phyloP scores from a whole-genome alignment of 2,797 vertebrate species.

The Siniperca undulata region DNA sequence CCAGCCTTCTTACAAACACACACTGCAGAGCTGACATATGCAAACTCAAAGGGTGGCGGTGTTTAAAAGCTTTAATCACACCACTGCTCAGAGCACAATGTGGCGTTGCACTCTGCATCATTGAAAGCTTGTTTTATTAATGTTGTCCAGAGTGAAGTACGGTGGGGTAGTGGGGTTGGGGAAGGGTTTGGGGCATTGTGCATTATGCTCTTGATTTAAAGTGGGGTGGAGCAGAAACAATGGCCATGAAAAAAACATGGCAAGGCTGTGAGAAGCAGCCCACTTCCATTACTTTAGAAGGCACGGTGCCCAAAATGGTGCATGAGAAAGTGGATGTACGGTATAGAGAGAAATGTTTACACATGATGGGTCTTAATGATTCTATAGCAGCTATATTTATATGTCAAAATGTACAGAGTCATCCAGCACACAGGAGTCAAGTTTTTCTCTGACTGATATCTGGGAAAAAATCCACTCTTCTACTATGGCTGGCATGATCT shows the following conservation, averaged over 20 bases:
- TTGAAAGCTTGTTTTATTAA: slow-evolving; percentile 87
- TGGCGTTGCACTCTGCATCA: slow-evolving; percentile 78
- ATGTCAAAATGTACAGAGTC: slow-evolving; percentile 1
- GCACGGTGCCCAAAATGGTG: slow-evolving; percentile 51
- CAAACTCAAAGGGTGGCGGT: slow-evolving; percentile 77
- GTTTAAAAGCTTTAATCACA: slow-evolving; percentile 88
- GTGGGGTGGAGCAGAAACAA: slow-evolving; percentile 85
- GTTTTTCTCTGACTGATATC: slow-evolving; percentile 10
- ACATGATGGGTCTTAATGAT: neutral
- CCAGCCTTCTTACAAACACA: slow-evolving; percentile 45
- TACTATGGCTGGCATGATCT: neutral
- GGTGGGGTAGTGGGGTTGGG: slow-evolving; percentile 35
- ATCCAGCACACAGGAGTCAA: slow-evolving; percentile 1
- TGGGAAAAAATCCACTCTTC: neutral
- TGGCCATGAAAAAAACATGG: slow-evolving; percentile 85
- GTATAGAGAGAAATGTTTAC: slow-evolving; percentile 30
- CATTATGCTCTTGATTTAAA: slow-evolving; percentile 85
- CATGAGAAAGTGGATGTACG: slow-evolving; percentile 28
- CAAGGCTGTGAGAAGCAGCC: slow-evolving; percentile 55
- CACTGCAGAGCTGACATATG: slow-evolving; percentile 77
- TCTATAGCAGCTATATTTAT: slow-evolving; percentile 10
- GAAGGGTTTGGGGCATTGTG: slow-evolving; percentile 1
- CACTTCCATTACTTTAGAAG: slow-evolving; percentile 75
- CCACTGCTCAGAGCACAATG: slow-evolving; percentile 66
- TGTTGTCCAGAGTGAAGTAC: slow-evolving; percentile 83